Conservation (phyloP, 2,797 vertebrate species). For the Bradypus variegatus region DNA sequence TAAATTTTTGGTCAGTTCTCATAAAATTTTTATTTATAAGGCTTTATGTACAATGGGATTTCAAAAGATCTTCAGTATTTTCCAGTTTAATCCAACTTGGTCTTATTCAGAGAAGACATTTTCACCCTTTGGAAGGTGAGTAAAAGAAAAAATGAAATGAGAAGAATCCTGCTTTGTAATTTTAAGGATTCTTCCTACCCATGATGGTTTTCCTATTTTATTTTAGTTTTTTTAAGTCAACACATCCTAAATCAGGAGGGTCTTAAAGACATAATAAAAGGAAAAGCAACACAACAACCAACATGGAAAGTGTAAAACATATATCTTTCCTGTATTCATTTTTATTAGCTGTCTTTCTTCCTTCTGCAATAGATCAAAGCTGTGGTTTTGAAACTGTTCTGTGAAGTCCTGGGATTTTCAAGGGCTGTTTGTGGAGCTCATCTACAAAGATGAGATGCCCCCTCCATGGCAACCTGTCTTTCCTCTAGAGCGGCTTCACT, state of each 20-base stretch:
- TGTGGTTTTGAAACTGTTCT: too few relatives aligned
- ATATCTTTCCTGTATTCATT: background rate
- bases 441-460: too few relatives aligned
- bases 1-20: background rate
- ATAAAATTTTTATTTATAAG: background rate
- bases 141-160: background rate
- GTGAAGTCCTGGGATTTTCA: too few relatives aligned
- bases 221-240: background rate
- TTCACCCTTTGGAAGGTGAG: background rate
- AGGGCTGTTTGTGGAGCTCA: too few relatives aligned
- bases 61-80: background rate
- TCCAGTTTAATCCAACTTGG: background rate
- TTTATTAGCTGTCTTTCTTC: background rate
- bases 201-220: background rate
- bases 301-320: background rate
- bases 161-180: background rate
- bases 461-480: too few relatives aligned
- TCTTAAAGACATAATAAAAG: background rate
- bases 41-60: background rate
- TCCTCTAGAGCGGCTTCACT: too few relatives aligned
- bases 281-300: background rate
- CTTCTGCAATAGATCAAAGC: too few relatives aligned
- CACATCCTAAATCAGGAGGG: background rate
- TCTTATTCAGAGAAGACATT: background rate
- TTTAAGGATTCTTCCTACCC: background rate